Base-by-base conservation (phyloP, 2,113 vertebrate species). In the Sebastes fasciatus region DNA sequence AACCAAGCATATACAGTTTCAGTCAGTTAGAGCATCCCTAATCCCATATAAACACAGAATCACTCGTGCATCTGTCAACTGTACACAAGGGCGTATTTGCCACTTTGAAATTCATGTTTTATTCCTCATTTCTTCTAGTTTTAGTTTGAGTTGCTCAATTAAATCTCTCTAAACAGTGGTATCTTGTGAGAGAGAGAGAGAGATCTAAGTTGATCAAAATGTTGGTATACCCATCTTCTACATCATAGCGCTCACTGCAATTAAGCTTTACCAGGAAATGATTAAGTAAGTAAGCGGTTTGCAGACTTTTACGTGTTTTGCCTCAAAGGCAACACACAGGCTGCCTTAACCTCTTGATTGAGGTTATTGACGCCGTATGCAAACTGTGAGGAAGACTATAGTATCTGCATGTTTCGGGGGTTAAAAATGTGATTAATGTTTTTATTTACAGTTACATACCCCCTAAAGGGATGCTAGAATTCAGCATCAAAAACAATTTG, bases 1-100 rank as follows among this genome's bases (percentile, higher is more conserved):
- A 61, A 26, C 58, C 66, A 19, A 79, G 80, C 64, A 82, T 26
- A 5, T 26, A 5, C 48, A 67, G 23, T 68, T 76, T 60, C 21
- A 77, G 54, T 69, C 43, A 12, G 40, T 62, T 7, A 34, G 46
- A 61, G 57, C 58, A 60, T 74, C 70, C 8, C 55, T 74, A 65
- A 40, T 7, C 54, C 40, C n/a, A 57, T n/a, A 34, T 19, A 43
- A 75, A 78, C 26, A 4, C n/a, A 60, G 40, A 80, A 1, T 79
- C 65, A 58, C 3, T 68, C 9, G 6, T 46, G 16, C 12, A 40
- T 55, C 67, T 26, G 51, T 69, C 19, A 58, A 19, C 46, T 49
- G 19, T 19, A 26, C 48, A 75, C 57, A 58, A 51, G 52, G 19
- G 66, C 61, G 45, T 9, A 14, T 9, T n/a, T 65, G 17, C 16